These are phyloP conservation scores for Neuroterus valhalla DNA, from an alignment of 1,140 invertebrate genomes.

Conservation along the genomic window DNA sequence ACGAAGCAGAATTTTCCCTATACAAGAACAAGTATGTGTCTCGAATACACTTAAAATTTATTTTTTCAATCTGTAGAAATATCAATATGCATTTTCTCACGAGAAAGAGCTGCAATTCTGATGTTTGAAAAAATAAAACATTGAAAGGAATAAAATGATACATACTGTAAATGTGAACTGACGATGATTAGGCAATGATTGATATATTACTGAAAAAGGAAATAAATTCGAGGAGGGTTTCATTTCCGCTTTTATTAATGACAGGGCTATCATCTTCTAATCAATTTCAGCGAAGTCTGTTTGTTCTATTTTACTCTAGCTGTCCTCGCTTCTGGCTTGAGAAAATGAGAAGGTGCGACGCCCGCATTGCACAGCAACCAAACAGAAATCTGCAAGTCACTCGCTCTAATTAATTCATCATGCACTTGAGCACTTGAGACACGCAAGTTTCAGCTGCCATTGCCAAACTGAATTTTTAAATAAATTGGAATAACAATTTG, in stretches of 20 bases:
- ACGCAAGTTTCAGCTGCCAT: constrained; percentile 47
- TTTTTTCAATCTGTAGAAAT: too few relatives aligned
- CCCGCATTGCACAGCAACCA: constrained; percentile 29
- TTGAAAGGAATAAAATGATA: too few relatives aligned
- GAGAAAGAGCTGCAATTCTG: too few relatives aligned
- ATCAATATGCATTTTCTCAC: too few relatives aligned
- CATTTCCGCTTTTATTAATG: constrained; percentile 1
- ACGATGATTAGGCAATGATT: neutral
- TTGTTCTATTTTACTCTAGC: neutral
- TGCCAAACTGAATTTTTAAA: constrained; percentile 13
- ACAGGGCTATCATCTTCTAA: constrained; percentile 7
- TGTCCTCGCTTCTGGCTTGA: constrained; percentile 29
- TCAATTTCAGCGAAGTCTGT: neutral
- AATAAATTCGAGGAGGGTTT: too few relatives aligned
- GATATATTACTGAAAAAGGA: neutral
- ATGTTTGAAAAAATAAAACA: too few relatives aligned
- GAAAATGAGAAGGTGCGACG: constrained; percentile 33
- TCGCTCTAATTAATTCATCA: constrained; percentile 59
- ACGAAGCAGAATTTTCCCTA: too few relatives aligned
- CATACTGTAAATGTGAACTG: too few relatives aligned
- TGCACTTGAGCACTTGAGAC: constrained; percentile 39
- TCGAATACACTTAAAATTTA: too few relatives aligned
- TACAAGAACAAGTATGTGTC: too few relatives aligned
- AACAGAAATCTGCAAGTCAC: constrained; percentile 53
- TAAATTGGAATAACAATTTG: too few relatives aligned